Base-by-base conservation (phyloP, 2,888 invertebrate species). In the Acrocyrtus sp. region DNA sequence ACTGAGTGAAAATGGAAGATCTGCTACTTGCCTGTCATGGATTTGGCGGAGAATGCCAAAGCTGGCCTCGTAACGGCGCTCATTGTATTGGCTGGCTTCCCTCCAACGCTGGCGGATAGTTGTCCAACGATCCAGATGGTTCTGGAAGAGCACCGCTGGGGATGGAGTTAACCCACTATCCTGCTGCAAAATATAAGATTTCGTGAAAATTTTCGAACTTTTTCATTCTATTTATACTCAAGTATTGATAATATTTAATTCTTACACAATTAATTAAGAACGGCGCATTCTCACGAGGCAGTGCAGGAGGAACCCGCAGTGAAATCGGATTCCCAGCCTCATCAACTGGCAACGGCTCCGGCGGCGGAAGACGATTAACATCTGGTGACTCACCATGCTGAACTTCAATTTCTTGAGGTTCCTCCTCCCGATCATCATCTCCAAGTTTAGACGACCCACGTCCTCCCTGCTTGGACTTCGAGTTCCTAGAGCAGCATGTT, bases 41-140 rank as follows among this genome's bases (percentile, higher is more conserved):
- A 34, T 34, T 34, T 34, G 34, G 22, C 83, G 82, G 24, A 88
- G 83, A 75, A 87, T 84, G 63, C 82, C 83, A 39, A 85, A 85
- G 82, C 87, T 87, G 61, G 85, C 83, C 45, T 81, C 78, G 77
- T 86, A 92, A 29, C 92, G 86, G 51, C 87, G 87, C 82, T 94
- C 92, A 79, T 92, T 92, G 57, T 86, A 86, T 27, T 88, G 87
- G 0, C 90, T 88, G 72, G 91, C 91, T 56, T 87, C 86, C 39
- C 90, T 87, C 94, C 94, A 94, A 57, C 91, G 90, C 77, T 86
- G 87, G 15, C 92, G 88, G 57, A 94, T 89, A 53, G 86, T 86
- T 22, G 86, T 86, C 95, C 95, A 95, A 67, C 91, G 89, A 63
- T 84, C 82, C 73, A 83, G 72, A 69, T 83, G 82, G 47, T 78